Conservation (phyloP, 2,797 vertebrate genomes). For the Delichon dasypus region DNA sequence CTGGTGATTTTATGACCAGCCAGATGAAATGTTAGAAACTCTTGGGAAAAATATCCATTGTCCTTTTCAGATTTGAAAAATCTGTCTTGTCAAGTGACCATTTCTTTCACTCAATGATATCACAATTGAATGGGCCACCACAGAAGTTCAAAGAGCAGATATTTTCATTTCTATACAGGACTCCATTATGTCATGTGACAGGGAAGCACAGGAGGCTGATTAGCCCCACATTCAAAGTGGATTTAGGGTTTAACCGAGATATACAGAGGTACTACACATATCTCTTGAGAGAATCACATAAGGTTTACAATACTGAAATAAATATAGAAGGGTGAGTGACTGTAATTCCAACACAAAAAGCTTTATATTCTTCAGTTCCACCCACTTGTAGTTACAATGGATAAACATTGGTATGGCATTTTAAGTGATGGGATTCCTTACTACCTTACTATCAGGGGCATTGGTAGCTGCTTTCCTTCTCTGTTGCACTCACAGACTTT, state of each 20-base stretch:
- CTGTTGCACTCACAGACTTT: neutral
- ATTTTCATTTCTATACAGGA: neutral
- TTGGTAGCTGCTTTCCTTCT: neutral
- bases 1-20: neutral
- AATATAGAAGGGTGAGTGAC: slow-evolving; percentile 7
- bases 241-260: neutral
- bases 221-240: neutral
- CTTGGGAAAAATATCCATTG: neutral
- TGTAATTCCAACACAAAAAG: neutral
- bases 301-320: neutral
- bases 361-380: neutral
- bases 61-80: neutral
- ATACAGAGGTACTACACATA: neutral
- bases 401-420: neutral
- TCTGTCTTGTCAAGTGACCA: neutral
- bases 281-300: neutral
- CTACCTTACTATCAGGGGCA: neutral
- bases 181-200: neutral
- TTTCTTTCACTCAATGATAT: neutral
- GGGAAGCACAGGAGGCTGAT: neutral
- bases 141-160: neutral
- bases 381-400: neutral
- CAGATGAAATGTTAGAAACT: neutral
- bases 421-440: neutral
- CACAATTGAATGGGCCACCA: neutral